Evolutionary conservation across 2,797 vertebrate genomes (phyloP).

Genomic region (Sebastes cheni): DNA sequence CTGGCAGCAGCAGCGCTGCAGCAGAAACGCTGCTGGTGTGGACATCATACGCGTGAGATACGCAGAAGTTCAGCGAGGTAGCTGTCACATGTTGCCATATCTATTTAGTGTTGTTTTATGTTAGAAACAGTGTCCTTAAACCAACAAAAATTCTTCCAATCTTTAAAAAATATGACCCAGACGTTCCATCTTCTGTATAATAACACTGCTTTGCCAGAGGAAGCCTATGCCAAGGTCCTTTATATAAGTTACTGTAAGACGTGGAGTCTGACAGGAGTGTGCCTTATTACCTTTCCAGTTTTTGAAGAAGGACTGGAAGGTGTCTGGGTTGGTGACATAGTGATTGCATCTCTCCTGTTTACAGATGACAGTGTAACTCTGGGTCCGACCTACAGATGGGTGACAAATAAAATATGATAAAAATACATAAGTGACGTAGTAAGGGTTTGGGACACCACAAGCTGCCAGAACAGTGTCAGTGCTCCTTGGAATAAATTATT

Average conservation of each 20-base stretch:
- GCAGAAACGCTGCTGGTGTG: too few relatives aligned
- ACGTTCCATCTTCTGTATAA: neutral
- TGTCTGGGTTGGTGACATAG: neutral
- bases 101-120: too few relatives aligned
- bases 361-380: neutral
- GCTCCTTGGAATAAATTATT: neutral
- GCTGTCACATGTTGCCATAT: neutral
- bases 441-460: neutral
- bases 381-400: neutral
- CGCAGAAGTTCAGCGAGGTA: too few relatives aligned
- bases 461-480: neutral
- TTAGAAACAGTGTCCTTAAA: too few relatives aligned
- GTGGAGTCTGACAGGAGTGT: neutral
- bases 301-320: neutral
- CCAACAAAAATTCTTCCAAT: neutral
- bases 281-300: neutral
- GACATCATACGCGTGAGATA: too few relatives aligned
- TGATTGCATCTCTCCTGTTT: neutral
- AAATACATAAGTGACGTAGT: neutral
- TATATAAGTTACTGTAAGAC: neutral
- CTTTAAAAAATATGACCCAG: neutral
- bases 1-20: too few relatives aligned
- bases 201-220: too few relatives aligned
- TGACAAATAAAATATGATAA: neutral
- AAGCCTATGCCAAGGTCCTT: too few relatives aligned